phyloP scores from a whole-genome alignment of 2,113 vertebrate species.

The Plestiodon gilberti region DNA sequence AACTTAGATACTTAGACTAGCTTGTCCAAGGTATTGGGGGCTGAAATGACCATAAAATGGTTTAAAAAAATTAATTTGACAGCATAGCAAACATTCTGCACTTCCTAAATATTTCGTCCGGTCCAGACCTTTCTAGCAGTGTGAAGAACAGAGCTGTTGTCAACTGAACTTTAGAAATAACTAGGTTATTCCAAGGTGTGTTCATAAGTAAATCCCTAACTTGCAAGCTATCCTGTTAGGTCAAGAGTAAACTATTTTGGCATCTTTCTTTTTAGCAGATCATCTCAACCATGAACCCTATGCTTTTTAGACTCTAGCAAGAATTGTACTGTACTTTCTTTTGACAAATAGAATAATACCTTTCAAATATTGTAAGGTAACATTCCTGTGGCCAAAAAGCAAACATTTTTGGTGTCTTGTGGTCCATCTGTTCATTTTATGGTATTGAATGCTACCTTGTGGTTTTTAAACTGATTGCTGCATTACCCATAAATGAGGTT shows the following conservation, averaged over 20 bases:
- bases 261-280: not conserved
- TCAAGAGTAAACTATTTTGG: not conserved
- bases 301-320: not conserved
- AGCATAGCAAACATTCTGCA: too few relatives aligned
- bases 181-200: not conserved
- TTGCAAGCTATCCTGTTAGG: not conserved
- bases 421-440: not conserved
- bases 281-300: too few relatives aligned
- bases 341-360: too few relatives aligned
- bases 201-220: not conserved
- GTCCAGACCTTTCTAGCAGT: too few relatives aligned
- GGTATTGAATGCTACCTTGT: not conserved
- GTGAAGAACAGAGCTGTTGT: not conserved
- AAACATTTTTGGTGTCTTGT: not conserved
- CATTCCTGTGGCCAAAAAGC: too few relatives aligned
- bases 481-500: constrained; percentile 23
- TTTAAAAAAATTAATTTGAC: too few relatives aligned
- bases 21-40: not conserved
- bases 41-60: too few relatives aligned
- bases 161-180: not conserved
- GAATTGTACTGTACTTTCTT: not conserved
- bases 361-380: not conserved
- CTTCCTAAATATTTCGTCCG: too few relatives aligned
- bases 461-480: not conserved
- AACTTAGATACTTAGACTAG: too few relatives aligned